phyloP scores from a whole-genome alignment of 2,113 vertebrate species.

The Anarhynchus alexandrinus region DNA sequence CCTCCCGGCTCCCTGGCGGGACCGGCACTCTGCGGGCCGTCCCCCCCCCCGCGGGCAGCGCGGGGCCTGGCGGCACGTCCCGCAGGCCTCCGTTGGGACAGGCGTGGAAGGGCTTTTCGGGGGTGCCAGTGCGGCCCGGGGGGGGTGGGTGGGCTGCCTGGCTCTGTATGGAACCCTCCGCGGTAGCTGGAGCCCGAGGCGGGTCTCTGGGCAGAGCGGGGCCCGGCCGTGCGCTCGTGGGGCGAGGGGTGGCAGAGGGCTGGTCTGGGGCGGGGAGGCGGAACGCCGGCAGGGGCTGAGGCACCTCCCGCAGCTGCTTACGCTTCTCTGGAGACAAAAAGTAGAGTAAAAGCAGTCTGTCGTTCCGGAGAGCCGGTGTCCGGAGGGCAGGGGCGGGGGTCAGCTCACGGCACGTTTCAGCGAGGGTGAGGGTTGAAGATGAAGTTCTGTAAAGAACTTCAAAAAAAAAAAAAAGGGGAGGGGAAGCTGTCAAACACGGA shows the following conservation, averaged over 20 bases:
- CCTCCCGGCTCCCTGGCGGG: too few species aligned
- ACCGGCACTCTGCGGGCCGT: too few species aligned
- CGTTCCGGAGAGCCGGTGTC: not conserved
- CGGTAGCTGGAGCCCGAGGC: not conserved
- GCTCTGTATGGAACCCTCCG: not conserved
- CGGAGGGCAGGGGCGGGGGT: accelerated
- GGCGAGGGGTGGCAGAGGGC: not conserved
- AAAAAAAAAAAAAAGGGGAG: not conserved
- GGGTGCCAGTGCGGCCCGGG: not conserved
- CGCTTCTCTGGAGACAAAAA: accelerated
- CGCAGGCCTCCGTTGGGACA: too few species aligned
- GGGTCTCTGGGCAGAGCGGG: too few species aligned
- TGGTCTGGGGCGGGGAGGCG: not conserved
- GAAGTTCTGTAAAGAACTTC: too few species aligned
- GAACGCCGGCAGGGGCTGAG: not conserved
- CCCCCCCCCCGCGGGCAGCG: too few species aligned
- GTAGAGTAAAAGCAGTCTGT: accelerated
- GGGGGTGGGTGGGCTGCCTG: not conserved
- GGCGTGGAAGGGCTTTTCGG: too few species aligned
- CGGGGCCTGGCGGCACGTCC: too few species aligned
- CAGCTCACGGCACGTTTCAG: accelerated
- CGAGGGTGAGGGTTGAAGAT: too few species aligned
- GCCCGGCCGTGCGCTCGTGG: too few species aligned
- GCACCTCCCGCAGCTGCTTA: not conserved
- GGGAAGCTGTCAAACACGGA: accelerated